Conservation (phyloP, 2,888 invertebrate genomes). For the Hypomecis atomaria region DNA sequence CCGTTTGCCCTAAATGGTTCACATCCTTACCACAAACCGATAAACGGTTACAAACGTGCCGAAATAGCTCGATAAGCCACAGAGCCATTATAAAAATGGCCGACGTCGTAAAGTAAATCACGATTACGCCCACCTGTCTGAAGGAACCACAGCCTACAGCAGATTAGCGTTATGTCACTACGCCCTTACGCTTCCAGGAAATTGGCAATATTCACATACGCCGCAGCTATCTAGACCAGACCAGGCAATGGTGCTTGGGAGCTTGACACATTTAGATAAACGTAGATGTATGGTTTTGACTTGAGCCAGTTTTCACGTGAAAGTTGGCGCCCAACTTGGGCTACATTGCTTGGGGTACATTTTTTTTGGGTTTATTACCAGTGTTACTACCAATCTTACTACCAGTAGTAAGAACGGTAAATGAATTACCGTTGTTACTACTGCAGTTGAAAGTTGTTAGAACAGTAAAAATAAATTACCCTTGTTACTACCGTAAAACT, state of each 20-base stretch:
- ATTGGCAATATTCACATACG: constrained; percentile 39
- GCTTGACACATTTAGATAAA: constrained; percentile 15
- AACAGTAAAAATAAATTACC: too few species aligned
- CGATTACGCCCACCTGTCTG: constrained; percentile 32
- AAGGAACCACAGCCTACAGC: constrained; percentile 18
- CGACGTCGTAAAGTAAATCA: constrained; percentile 34
- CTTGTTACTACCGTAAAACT: too few species aligned
- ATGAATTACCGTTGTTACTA: too few species aligned
- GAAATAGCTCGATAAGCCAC: constrained; percentile 28
- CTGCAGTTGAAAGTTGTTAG: too few species aligned
- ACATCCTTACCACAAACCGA: constrained; percentile 25
- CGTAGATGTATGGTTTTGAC: constrained; percentile 3
- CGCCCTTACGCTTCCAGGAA: constrained; percentile 30
- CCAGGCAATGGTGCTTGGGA: constrained; percentile 15
- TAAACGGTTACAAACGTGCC: constrained; percentile 29
- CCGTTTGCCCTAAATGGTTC: constrained; percentile 13
- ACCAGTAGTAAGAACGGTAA: too few species aligned
- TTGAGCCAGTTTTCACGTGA: background rate
- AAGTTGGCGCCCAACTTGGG: constrained; percentile 20
- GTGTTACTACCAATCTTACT: too few species aligned
- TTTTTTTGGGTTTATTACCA: too few species aligned
- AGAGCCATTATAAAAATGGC: constrained; percentile 32
- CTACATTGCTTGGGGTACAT: too few species aligned
- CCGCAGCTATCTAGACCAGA: constrained; percentile 18
- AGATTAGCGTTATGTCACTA: constrained; percentile 35